These are phyloP conservation scores for Idris sp. DNA, from an alignment of 1,140 invertebrate genomes.

Conservation along the genomic window DNA sequence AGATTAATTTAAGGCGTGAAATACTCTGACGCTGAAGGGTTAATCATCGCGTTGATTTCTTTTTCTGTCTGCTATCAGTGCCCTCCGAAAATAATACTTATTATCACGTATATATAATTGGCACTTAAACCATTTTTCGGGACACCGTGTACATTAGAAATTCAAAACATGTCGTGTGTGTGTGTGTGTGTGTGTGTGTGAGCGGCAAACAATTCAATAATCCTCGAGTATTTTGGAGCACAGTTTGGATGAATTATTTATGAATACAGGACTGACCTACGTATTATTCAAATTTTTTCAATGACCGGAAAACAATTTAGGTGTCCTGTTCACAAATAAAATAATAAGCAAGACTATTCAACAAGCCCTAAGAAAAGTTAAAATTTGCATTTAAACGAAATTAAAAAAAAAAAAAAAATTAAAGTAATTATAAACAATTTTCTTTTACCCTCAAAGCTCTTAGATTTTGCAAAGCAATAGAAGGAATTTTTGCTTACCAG, in stretches of 20 bases:
- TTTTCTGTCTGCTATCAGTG: constrained; percentile 40
- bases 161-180: no score
- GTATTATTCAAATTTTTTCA: constrained; percentile 45
- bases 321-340: constrained; percentile 21
- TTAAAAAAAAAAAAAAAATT: no score
- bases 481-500: constrained; percentile 32
- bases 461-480: constrained; percentile 31
- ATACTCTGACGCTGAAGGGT: constrained; percentile 53
- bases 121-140: constrained; percentile 10
- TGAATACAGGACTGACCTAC: constrained; percentile 31
- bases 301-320: constrained; percentile 40
- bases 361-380: no score
- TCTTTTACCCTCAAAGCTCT: constrained; percentile 4
- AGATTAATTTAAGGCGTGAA: constrained; percentile 53
- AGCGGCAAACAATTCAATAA: constrained; percentile 55
- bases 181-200: no score
- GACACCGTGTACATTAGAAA: constrained; percentile 38
- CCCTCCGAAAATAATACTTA: constrained; percentile 35
- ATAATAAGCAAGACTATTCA: constrained; percentile 1
- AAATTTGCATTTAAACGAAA: no score
- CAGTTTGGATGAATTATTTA: constrained; percentile 48
- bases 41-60: constrained; percentile 38
- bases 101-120: constrained; percentile 50
- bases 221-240: constrained; percentile 23
- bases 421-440: no score